Base-by-base conservation (phyloP, 2,888 invertebrate genomes). In the Ophioninae sp. region DNA sequence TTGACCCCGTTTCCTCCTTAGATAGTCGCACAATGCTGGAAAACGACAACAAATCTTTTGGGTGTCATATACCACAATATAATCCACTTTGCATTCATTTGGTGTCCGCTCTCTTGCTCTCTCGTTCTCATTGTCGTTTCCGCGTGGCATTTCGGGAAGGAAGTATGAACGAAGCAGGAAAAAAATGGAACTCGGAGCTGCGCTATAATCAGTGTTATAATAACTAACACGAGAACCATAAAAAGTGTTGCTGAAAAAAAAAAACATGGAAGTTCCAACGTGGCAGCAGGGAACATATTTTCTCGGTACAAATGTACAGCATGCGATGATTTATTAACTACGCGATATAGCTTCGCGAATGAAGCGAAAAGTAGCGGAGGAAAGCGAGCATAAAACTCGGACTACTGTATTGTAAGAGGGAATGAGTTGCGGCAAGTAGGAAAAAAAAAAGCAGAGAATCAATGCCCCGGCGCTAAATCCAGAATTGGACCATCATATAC, bases 291-390 rank as follows among this genome's bases (percentile, higher is more conserved):
- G 37, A 39, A 63, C 17, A 71, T 20, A 64, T 56, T 56, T 78
- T 39, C 69, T 56, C 56, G 44, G 51, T 51, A 72, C 13, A 63
- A 71, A 56, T 30, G 22, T 37, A 37, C 68, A 61, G 44, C 23
- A n/a, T n/a, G 23, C 73, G 22, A 73, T 65, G 56, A 75, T 75
- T 65, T 56, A 84, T 68, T 30, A 69, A 74, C 59, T 63, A 44
- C 41, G 51, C 56, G 30, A 79, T 56, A 63, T 6, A 77, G 58
- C 30, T 23, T 41, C 23, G 41, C n/a, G 58, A 78, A 69, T 73
- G 51, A 20, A 41, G 63, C 41, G 63, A n/a, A 73, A 73, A 41
- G 72, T 61, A 63, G 63, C n/a, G 73, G 37, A 13, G 23, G 10
- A 74, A 74, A 64, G 64, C 8, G n/a, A 64, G 65, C 73, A 56